Base-by-base conservation (phyloP, 2,888 invertebrate species). In the Drosophila peninsularis region DNA sequence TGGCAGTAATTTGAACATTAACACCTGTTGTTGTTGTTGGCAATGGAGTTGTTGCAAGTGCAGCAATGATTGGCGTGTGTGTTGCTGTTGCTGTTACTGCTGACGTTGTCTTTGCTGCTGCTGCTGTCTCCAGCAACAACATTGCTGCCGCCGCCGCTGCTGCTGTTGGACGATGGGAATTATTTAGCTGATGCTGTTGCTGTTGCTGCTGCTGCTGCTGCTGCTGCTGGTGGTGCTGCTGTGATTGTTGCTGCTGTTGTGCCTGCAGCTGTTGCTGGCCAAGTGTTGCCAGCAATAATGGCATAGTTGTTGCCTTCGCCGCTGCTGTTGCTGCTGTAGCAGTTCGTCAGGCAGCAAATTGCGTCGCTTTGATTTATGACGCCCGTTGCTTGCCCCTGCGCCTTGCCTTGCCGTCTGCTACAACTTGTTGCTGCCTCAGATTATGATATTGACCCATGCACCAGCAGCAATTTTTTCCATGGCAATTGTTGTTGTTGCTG, bases 301-400 rank as follows among this genome's bases (percentile, higher is more conserved):
- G 73, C 75, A 65, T 78, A 75, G 63, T 53, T 63, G 49, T 62
- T 75, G 83, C 49, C 74, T 69, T 27, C 63, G 75, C 56, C 56
- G 81, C 13, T 76, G 64, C 19, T 56, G 54, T 52, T 72, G 76
- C 42, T 80, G 83, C 62, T 71, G 71, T 47, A 78, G 84, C 78
- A 75, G 84, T 88, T 84, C 89, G 91, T 90, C 90, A 90, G 85
- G 32, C 78, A 85, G 83, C 83, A 80, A 80, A 90, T 86, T 90
- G 88, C 88, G 83, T 85, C 80, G 83, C 88, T 91, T 90, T 91
- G 91, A 91, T 91, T 91, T 91, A 91, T 91, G 91, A 84, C 78
- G 77, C 75, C 73, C 67, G 69, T 74, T 63, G 70, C 73, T 71
- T 32, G 82, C 78, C 73, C 73, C 83, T 80, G 70, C 69, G 61